Base-by-base conservation (phyloP, 1,140 invertebrate genomes). In the Drosophila rhopaloa region DNA sequence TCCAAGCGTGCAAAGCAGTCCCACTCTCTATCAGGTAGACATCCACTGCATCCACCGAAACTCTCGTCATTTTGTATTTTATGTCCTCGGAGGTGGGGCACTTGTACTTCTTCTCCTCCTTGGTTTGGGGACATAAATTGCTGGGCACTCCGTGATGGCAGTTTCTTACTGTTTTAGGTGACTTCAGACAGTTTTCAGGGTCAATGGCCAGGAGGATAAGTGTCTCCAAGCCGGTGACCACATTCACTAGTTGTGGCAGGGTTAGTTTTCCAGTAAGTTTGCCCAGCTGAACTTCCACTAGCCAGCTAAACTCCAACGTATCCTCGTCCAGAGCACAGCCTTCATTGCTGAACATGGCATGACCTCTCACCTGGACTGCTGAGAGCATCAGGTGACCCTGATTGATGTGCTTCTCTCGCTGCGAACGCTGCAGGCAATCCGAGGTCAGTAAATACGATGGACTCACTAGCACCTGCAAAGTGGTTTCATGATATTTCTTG, bases 291-390 rank as follows among this genome's bases (percentile, higher is more conserved):
- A 97, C 93, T 91, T 97, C 97, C 71, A 97, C 95, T 61, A 97
- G 93, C 99, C 99, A 99, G 0, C 96, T 97, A 93, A 99, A 99
- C 91, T 99, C 99, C 6, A 99, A 91, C 0, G 98, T 99, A 90
- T 99, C 98, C 92, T 98, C 96, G 86, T 98, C 97, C 19, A 99
- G 93, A 35, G 95, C 95, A 50, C 98, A 93, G 44, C 97, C 98
- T 63, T 97, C 95, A 79, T 97, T 96, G 70, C 98, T 99, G 92
- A 99, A 99, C 96, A 99, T 98, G 2, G 98, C 98, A 93, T 99
- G 98, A 2, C 98, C 99, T 76, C 98, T 94, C 43, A 98, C 94
- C 93, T 98, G 97, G 35, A 98, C 94, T 0, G 97, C 97, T 16
- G 97, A 98, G 1, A 99, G 93, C 93, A 97, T 95, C 54, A 98